phyloP scores from a whole-genome alignment of 23 tunicate genomes.

The Phallusia fumigata region DNA sequence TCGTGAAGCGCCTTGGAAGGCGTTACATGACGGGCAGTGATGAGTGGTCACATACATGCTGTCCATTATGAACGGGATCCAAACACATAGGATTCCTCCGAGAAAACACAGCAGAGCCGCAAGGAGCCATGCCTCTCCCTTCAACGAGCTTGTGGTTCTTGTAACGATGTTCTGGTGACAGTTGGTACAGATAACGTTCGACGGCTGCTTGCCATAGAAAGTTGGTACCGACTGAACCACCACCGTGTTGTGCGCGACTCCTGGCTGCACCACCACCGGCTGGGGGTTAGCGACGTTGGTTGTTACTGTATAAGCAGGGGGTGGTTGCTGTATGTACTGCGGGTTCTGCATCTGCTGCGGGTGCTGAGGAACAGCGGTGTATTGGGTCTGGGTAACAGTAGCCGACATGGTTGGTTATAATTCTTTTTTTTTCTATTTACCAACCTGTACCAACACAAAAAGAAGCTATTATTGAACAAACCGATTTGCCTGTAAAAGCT shows the following conservation, averaged over 20 bases:
- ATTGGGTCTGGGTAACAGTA: too few species aligned
- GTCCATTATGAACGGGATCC: slow-evolving; percentile 13
- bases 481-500: too few species aligned
- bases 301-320: neutral
- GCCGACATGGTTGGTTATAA: too few species aligned
- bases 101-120: neutral
- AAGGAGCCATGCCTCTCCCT: neutral
- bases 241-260: neutral
- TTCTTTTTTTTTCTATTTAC: too few species aligned
- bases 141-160: neutral
- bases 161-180: neutral
- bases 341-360: too few species aligned
- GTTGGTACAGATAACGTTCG: neutral
- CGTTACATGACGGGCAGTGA: neutral
- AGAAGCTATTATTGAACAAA: too few species aligned
- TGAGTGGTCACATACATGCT: neutral
- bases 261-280: neutral
- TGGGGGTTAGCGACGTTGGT: neutral
- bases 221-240: neutral
- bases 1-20: neutral
- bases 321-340: too few species aligned
- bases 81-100: slow-evolving; percentile 1
- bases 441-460: too few species aligned
- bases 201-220: neutral
- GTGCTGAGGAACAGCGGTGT: too few species aligned